These are phyloP conservation scores for Marmota flaviventris DNA, from an alignment of 2,113 vertebrate genomes.

Conservation along the genomic window DNA sequence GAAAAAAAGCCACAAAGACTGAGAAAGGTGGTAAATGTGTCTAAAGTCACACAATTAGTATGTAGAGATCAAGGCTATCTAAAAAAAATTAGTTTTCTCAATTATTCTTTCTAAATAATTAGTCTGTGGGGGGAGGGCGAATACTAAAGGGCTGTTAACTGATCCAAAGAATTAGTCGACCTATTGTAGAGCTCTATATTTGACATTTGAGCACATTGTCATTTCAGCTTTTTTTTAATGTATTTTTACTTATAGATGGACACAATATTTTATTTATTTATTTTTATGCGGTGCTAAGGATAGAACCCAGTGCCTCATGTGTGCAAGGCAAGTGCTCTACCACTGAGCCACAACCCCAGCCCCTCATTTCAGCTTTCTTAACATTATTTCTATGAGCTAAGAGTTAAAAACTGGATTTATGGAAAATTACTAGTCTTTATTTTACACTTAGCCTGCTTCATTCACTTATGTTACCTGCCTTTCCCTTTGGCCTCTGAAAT, in stretches of 20 bases:
- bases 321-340: no score
- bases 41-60: background rate
- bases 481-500: background rate
- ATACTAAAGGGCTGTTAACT: background rate
- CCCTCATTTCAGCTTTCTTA: background rate
- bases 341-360: no score
- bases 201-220: background rate
- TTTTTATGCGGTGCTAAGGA: no score
- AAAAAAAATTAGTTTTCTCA: constrained; percentile 51
- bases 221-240: background rate
- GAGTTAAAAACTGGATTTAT: background rate
- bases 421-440: background rate
- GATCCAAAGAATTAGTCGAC: background rate
- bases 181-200: background rate
- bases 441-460: background rate
- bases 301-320: no score
- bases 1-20: background rate
- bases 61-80: background rate
- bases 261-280: no score
- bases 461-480: background rate
- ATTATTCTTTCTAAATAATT: background rate
- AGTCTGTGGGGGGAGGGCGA: background rate
- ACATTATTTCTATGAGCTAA: background rate
- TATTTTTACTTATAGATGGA: no score
- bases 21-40: background rate